A percentile compares a stretch with the other conserved stretches of the same genome.
Conservation (phyloP, 2,113 vertebrate species). For the Rhea americana region DNA sequence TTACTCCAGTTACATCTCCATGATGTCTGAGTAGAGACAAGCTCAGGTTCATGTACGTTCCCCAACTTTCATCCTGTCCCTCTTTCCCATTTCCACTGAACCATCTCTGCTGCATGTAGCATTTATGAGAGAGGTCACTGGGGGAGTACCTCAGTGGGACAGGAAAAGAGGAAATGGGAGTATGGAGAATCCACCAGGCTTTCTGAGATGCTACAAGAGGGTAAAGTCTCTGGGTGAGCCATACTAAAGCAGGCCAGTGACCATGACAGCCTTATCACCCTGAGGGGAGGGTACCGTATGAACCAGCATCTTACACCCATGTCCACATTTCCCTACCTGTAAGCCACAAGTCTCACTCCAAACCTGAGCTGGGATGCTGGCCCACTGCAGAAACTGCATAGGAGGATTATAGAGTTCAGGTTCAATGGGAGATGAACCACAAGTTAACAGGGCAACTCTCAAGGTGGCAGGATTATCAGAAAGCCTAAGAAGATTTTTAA, state of each 20-base stretch:
- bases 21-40: background rate
- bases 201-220: background rate
- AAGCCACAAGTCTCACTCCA: background rate
- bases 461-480: background rate
- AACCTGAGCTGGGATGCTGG: background rate
- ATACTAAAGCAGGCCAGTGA: background rate
- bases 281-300: background rate
- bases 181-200: background rate
- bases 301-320: background rate
- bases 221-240: background rate
- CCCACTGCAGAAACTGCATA: background rate
- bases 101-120: accelerated
- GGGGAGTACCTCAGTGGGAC: accelerated
- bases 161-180: background rate
- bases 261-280: background rate
- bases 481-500: background rate
- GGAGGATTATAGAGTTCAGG: background rate
- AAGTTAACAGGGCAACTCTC: background rate
- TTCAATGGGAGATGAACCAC: background rate
- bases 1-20: background rate
- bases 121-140: background rate
- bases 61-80: background rate
- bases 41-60: background rate
- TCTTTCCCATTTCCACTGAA: background rate
- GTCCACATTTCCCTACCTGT: background rate